phyloP scores from a whole-genome alignment of 2,113 vertebrate genomes.

The Xenopus laevis region DNA sequence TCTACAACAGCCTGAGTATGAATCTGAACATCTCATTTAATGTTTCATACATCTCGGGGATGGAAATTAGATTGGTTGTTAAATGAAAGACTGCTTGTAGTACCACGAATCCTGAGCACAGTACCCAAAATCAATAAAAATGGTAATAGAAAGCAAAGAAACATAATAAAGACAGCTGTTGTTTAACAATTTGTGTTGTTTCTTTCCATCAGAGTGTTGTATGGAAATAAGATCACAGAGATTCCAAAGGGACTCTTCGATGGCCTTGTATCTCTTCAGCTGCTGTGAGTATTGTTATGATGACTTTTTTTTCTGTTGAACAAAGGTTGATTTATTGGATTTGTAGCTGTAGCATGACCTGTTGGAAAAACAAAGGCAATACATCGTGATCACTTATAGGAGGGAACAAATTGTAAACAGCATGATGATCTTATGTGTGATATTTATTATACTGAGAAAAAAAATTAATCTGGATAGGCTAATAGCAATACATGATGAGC shows the following conservation, averaged over 20 bases:
- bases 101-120: slow-evolving; percentile 49
- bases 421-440: too few relatives aligned
- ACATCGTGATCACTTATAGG: background rate
- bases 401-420: background rate
- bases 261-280: slow-evolving; percentile 90
- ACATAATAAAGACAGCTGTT: slow-evolving; percentile 52
- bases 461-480: too few relatives aligned
- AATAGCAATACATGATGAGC: too few relatives aligned
- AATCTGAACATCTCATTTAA: slow-evolving; percentile 57
- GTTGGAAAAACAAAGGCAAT: background rate
- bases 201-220: slow-evolving; percentile 82
- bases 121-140: slow-evolving; percentile 54
- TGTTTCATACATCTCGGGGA: slow-evolving; percentile 50
- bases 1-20: slow-evolving; percentile 52
- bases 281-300: slow-evolving; percentile 84
- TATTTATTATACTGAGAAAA: too few relatives aligned
- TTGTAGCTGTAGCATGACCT: background rate
- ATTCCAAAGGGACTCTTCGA: slow-evolving; percentile 95
- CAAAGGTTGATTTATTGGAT: slow-evolving; percentile 4
- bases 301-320: slow-evolving; percentile 25
- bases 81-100: slow-evolving; percentile 48
- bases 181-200: slow-evolving; percentile 53
- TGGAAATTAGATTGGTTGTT: slow-evolving; percentile 48
- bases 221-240: slow-evolving; percentile 97
- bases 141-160: slow-evolving; percentile 45